Evolutionary conservation across 2,888 invertebrate genomes (phyloP).

Genomic region (Unio delphinus): DNA sequence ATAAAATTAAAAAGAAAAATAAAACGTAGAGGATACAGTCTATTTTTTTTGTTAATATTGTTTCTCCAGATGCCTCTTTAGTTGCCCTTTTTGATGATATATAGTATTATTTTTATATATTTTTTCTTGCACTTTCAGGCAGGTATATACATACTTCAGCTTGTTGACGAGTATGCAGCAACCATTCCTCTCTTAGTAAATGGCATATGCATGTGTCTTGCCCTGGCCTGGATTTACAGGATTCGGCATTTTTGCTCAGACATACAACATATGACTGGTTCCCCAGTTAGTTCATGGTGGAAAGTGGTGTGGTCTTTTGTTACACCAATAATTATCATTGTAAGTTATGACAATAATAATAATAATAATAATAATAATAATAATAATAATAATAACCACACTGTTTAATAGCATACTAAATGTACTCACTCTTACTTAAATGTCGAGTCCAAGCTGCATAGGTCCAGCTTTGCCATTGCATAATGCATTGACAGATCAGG

Average conservation of each 20-base stretch:
- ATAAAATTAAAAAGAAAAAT: too few species aligned
- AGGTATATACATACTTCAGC: constrained; percentile 59
- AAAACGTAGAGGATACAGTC: too few species aligned
- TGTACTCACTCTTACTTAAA: too few species aligned
- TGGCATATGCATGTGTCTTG: constrained; percentile 57
- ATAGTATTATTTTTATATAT: background rate
- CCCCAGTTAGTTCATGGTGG: constrained; percentile 57
- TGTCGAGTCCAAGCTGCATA: too few species aligned
- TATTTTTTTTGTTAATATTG: too few species aligned
- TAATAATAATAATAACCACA: too few species aligned
- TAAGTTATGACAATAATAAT: constrained; percentile 31
- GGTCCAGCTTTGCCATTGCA: too few species aligned
- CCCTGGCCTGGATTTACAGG: constrained; percentile 63
- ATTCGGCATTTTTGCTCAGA: constrained; percentile 54
- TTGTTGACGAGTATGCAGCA: constrained; percentile 63
- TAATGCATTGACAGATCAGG: too few species aligned
- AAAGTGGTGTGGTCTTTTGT: constrained; percentile 55
- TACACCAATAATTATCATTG: constrained; percentile 57
- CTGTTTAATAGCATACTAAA: too few species aligned
- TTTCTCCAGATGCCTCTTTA: background rate
- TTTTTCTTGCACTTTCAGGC: constrained; percentile 43
- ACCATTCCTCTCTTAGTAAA: constrained; percentile 59
- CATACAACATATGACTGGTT: constrained; percentile 61
- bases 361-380: too few species aligned
- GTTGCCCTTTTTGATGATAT: background rate